Evolutionary conservation across 2,888 invertebrate genomes (phyloP).

Genomic region (Phytoseiulus persimilis): DNA sequence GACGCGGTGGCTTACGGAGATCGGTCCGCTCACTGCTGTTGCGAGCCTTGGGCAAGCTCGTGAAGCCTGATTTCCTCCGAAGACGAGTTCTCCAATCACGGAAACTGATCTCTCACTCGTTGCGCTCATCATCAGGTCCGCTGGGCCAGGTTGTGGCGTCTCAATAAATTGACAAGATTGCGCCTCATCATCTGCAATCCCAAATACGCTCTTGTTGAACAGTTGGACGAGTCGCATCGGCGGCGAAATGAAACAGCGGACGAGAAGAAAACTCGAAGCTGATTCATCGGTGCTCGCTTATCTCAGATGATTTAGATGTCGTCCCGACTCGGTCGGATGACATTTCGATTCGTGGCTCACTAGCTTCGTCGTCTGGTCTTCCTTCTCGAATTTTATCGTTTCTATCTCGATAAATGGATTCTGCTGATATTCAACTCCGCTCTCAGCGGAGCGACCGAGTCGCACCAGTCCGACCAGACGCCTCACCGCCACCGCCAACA

Average conservation of each 20-base stretch:
- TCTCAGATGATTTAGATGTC: neutral
- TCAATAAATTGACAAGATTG: neutral
- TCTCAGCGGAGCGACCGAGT: neutral
- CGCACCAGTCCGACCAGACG: neutral
- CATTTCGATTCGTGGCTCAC: neutral
- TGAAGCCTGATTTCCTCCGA: neutral
- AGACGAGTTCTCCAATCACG: neutral
- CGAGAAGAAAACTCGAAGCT: neutral
- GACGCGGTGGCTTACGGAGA: neutral
- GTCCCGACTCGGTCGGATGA: neutral
- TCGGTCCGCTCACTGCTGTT: neutral
- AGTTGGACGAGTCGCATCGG: neutral
- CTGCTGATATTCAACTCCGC: neutral
- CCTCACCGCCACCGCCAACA: neutral
- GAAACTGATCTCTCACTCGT: neutral
- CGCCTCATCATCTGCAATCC: neutral
- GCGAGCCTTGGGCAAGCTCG: neutral
- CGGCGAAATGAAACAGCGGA: neutral
- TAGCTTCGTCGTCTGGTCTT: neutral
- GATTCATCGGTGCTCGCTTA: neutral
- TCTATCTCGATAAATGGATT: conserved; percentile 5
- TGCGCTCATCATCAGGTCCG: no score
- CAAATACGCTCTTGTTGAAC: neutral
- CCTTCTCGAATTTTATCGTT: neutral
- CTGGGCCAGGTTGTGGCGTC: no score